phyloP scores from a whole-genome alignment of 2,797 vertebrate species.

The Merluccius polli region DNA sequence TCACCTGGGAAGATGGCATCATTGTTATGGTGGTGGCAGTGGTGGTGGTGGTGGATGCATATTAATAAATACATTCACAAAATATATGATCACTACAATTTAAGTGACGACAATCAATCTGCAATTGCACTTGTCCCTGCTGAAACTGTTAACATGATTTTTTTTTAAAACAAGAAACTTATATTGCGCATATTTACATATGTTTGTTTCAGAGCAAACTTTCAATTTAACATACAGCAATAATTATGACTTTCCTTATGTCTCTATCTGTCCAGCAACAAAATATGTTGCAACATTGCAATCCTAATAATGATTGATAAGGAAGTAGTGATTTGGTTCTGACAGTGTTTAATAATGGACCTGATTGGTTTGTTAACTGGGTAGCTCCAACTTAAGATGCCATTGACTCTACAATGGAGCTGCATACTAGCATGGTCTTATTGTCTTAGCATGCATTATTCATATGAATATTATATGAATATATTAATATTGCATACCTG shows the following conservation, averaged over 20 bases:
- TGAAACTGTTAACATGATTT: background rate
- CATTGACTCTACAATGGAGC: background rate
- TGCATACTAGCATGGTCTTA: background rate
- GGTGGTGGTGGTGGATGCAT: background rate
- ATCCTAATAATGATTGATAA: background rate
- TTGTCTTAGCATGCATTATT: background rate
- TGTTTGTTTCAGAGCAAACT: background rate
- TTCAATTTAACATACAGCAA: background rate
- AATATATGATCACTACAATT: background rate
- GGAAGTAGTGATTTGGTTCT: background rate
- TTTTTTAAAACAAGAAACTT: too few species aligned
- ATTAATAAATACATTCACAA: background rate
- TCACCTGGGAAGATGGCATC: conserved; percentile 66
- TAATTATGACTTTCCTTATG: background rate
- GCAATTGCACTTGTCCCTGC: background rate
- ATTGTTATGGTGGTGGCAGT: background rate
- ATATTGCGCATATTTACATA: too few species aligned
- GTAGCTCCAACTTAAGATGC: background rate
- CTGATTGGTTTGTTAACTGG: background rate
- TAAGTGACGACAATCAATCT: background rate
- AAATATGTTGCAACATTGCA: background rate
- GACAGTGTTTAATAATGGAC: background rate
- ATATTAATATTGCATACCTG: too few species aligned
- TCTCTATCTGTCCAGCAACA: background rate
- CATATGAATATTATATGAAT: too few species aligned